Conservation (phyloP, 1,140 invertebrate genomes). For the Rhopalosiphum maidis region DNA sequence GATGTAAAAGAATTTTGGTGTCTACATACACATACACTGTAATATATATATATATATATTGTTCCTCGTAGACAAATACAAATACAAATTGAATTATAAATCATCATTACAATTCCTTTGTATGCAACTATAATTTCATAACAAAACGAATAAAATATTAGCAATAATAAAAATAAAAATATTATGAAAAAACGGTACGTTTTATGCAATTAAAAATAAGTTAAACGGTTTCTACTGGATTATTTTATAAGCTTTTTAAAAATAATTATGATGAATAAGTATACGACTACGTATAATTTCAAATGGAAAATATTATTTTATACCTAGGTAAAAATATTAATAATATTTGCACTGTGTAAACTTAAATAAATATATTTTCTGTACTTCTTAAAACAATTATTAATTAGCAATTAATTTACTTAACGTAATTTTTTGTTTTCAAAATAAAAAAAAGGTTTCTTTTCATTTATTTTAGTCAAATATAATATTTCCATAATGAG, state of each 20-base stretch:
- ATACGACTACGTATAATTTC: background rate
- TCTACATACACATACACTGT: background rate
- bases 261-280: background rate
- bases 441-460: background rate
- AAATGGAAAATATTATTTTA: background rate
- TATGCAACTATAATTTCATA: background rate
- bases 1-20: background rate
- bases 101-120: background rate
- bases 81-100: background rate
- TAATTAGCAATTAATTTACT: background rate
- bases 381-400: background rate
- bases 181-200: background rate
- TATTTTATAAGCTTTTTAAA: background rate
- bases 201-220: background rate
- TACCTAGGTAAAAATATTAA: conserved; percentile 1
- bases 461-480: background rate
- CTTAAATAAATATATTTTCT: background rate
- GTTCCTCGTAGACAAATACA: background rate
- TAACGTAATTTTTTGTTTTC: background rate
- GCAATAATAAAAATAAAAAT: too few relatives aligned
- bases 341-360: background rate
- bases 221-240: background rate
- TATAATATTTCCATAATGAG: background rate
- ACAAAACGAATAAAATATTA: background rate
- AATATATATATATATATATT: background rate